phyloP scores from a whole-genome alignment of 2,797 vertebrate species.

The Phoeniculus purpureus region DNA sequence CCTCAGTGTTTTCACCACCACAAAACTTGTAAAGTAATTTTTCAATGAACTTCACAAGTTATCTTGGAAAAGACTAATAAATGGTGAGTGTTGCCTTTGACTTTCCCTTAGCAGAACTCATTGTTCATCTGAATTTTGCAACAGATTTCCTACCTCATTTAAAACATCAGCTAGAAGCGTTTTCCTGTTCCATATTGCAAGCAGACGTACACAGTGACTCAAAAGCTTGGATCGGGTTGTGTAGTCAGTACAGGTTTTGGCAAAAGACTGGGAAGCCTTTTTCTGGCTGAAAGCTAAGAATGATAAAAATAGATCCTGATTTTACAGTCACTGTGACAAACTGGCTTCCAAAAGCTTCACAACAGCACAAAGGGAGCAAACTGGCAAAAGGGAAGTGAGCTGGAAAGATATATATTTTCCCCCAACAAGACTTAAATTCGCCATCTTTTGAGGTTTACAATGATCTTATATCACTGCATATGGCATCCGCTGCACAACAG shows the following conservation, averaged over 20 bases:
- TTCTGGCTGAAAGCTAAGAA: slow-evolving; percentile 61
- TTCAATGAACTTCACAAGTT: slow-evolving; percentile 48
- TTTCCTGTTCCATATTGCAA: slow-evolving; percentile 63
- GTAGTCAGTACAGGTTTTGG: slow-evolving; percentile 48
- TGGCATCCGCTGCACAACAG: slow-evolving; percentile 35
- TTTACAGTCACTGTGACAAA: slow-evolving; percentile 65
- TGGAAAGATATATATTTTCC: slow-evolving; percentile 47
- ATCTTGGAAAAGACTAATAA: slow-evolving; percentile 41
- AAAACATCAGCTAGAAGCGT: slow-evolving; percentile 32
- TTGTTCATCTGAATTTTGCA: slow-evolving; percentile 55
- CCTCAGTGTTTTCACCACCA: slow-evolving; percentile 15
- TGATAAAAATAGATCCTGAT: slow-evolving; percentile 64
- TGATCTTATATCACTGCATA: slow-evolving; percentile 52
- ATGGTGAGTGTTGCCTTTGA: slow-evolving; percentile 37
- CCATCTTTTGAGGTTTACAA: slow-evolving; percentile 57
- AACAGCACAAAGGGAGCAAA: slow-evolving; percentile 48
- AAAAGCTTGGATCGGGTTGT: slow-evolving; percentile 16
- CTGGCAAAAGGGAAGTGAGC: slow-evolving; percentile 35
- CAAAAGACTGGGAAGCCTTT: slow-evolving; percentile 47
- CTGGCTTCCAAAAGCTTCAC: slow-evolving; percentile 54
- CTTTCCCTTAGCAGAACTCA: slow-evolving; percentile 16
- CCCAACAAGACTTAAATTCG: slow-evolving; percentile 48
- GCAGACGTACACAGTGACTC: slow-evolving; percentile 46
- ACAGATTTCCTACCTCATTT: slow-evolving; percentile 30
- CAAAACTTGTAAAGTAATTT: slow-evolving; percentile 50